phyloP scores from a whole-genome alignment of 1,140 invertebrate species.

The Trachymyrmex septentrionalis region DNA sequence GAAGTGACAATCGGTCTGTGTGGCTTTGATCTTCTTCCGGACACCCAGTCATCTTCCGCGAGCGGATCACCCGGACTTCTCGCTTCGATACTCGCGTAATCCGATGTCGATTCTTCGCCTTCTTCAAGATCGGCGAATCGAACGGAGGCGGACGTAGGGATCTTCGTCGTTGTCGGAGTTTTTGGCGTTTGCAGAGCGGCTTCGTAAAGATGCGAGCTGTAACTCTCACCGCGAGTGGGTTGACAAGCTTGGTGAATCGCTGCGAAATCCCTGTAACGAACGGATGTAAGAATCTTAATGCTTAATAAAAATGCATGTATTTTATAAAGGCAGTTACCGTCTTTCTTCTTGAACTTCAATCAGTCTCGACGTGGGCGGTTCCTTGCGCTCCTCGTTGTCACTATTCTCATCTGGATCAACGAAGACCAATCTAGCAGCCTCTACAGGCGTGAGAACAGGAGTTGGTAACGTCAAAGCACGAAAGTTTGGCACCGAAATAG shows the following conservation, averaged over 20 bases:
- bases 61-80: slow-evolving; percentile 86
- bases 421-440: slow-evolving; percentile 90
- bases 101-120: slow-evolving; percentile 91
- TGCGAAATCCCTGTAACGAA: slow-evolving; percentile 82
- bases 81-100: slow-evolving; percentile 92
- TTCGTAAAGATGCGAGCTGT: slow-evolving; percentile 88
- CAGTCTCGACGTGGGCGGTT: slow-evolving; percentile 80
- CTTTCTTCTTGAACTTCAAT: slow-evolving; percentile 85
- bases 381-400: slow-evolving; percentile 86
- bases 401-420: slow-evolving; percentile 91
- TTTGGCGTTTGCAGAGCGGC: slow-evolving; percentile 88
- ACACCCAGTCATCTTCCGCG: slow-evolving; percentile 87
- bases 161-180: slow-evolving; percentile 87
- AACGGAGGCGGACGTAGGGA: slow-evolving; percentile 90
- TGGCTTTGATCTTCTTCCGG: slow-evolving; percentile 80
- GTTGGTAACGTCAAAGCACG: slow-evolving; percentile 89
- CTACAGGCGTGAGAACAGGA: slow-evolving; percentile 90
- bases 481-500: slow-evolving; percentile 93
- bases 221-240: slow-evolving; percentile 87
- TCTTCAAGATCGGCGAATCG: slow-evolving; percentile 88
- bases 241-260: slow-evolving; percentile 86
- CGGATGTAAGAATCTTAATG: not conserved
- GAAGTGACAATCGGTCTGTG: slow-evolving; percentile 74
- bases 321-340: slow-evolving; percentile 68
- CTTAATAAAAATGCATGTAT: not conserved